Conservation (phyloP, 2,113 vertebrate genomes). For the Anhinga anhinga region DNA sequence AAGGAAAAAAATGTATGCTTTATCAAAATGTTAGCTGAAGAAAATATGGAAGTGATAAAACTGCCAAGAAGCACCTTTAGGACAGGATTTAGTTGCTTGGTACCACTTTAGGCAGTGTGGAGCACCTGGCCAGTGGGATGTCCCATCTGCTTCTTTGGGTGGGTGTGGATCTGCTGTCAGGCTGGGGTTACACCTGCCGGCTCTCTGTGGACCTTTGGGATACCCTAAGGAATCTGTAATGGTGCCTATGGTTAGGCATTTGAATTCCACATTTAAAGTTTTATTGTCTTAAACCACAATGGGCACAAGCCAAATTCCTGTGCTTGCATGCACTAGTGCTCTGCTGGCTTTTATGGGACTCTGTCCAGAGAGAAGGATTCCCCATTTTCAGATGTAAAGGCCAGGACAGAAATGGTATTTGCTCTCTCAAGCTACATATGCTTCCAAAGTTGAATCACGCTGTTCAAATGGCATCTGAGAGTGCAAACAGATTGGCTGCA, state of each 20-base stretch:
- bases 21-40: not conserved
- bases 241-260: not conserved
- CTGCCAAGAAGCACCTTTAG: not conserved
- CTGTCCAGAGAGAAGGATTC: not conserved
- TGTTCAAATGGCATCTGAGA: conserved; percentile 23
- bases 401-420: not conserved
- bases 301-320: not conserved
- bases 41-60: not conserved
- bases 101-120: not conserved
- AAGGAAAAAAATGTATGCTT: not conserved
- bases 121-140: not conserved
- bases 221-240: not conserved
- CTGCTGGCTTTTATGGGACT: not conserved
- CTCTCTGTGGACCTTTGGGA: not conserved
- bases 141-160: not conserved
- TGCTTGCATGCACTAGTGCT: fast-evolving
- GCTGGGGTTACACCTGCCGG: not conserved
- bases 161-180: not conserved
- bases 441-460: not conserved
- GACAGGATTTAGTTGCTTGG: not conserved
- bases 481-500: conserved; percentile 32
- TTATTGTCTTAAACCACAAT: not conserved
- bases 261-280: not conserved
- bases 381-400: not conserved
- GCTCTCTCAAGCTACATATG: not conserved